Conservation (phyloP, 2,113 vertebrate species). For the Stictonetta naevosa region DNA sequence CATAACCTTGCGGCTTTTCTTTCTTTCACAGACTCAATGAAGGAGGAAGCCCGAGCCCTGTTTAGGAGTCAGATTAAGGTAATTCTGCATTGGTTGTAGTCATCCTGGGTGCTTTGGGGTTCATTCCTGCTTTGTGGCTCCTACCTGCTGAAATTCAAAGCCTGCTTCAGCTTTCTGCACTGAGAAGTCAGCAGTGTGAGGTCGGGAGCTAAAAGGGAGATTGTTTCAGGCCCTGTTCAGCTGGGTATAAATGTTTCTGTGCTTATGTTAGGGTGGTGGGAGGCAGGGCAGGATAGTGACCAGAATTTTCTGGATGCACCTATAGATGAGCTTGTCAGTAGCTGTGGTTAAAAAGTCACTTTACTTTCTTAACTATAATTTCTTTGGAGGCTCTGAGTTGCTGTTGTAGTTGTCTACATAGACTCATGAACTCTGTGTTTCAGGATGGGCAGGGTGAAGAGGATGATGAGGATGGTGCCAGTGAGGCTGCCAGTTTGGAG, state of each 20-base stretch:
- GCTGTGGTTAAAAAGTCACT: neutral
- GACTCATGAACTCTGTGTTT: conserved; percentile 44
- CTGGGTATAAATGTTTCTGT: neutral
- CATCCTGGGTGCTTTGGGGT: neutral
- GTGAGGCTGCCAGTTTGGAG: conserved; percentile 92
- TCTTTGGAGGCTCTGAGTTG: neutral
- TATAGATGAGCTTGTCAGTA: neutral
- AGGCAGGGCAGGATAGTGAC: neutral
- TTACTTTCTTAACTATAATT: neutral
- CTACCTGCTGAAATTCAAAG: neutral
- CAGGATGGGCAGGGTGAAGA: conserved; percentile 91
- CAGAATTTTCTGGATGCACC: neutral
- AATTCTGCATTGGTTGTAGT: conserved; percentile 53
- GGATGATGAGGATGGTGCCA: conserved; percentile 94
- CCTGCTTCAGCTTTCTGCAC: neutral
- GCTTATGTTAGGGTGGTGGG: neutral
- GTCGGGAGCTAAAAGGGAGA: neutral
- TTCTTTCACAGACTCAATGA: conserved; percentile 83
- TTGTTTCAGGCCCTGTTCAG: neutral
- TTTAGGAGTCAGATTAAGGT: conserved; percentile 93
- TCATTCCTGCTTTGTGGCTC: neutral
- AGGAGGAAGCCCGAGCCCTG: conserved; percentile 91
- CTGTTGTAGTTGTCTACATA: neutral
- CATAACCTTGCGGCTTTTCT: conserved; percentile 52
- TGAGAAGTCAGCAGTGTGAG: neutral